A percentile compares a stretch with the other conserved stretches of the same genome.
Evolutionary conservation across 37 sponge, comb jelly and placozoan species (phyloP).

Genomic region (Cladorhizidae sp.): DNA sequence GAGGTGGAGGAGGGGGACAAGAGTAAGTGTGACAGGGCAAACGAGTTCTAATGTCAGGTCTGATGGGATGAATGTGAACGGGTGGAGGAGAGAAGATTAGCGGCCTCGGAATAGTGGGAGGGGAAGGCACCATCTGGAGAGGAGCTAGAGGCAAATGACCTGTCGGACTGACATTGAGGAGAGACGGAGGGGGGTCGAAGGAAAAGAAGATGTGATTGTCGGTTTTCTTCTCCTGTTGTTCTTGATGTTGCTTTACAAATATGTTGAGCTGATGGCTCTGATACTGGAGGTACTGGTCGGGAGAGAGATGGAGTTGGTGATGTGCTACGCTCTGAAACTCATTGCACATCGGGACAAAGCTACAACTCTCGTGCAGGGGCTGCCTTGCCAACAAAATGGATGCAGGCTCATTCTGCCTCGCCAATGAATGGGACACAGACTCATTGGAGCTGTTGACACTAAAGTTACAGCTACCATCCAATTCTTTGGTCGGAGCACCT

Average conservation of each 20-base stretch:
- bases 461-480: not conserved
- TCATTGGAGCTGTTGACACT: not conserved
- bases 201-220: not conserved
- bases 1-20: constrained; percentile 11
- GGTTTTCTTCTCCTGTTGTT: not conserved
- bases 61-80: not conserved
- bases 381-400: not conserved
- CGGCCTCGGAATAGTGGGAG: not conserved
- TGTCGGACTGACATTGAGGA: not conserved
- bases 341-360: not conserved
- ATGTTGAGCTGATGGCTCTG: not conserved
- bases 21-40: not conserved
- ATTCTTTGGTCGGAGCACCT: not conserved
- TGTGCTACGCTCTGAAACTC: not conserved
- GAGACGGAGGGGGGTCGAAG: not conserved
- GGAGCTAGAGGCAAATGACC: not conserved
- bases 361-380: not conserved
- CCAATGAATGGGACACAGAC: not conserved
- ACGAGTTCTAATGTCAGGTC: not conserved
- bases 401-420: not conserved
- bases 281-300: not conserved
- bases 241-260: not conserved
- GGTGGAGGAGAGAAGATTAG: not conserved
- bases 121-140: constrained; percentile 1
- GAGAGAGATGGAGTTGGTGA: not conserved